Evolutionary conservation across 1,140 invertebrate species (phyloP).

Genomic region (Lucilia cuprina): DNA sequence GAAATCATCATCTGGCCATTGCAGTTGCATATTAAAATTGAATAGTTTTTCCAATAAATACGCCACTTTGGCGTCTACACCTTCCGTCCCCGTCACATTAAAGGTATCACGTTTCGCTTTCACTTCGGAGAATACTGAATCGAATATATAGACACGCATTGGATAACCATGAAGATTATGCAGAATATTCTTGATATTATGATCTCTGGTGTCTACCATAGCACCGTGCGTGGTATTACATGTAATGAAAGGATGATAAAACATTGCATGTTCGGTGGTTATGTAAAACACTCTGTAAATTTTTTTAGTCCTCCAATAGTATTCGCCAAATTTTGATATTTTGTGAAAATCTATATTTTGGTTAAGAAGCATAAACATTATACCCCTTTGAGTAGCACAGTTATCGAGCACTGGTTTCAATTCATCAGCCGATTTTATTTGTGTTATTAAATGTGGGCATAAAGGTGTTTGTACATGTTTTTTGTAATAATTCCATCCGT

Average conservation of each 20-base stretch:
- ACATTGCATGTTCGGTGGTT: neutral
- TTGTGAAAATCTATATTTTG: neutral
- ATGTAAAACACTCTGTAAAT: constrained; percentile 34
- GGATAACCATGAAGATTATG: constrained; percentile 53
- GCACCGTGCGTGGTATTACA: neutral
- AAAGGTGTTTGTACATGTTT: neutral
- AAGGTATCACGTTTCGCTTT: constrained; percentile 41
- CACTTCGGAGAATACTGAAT: constrained; percentile 49
- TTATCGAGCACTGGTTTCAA: neutral
- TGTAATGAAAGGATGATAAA: constrained; percentile 37
- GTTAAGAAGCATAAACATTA: constrained; percentile 12
- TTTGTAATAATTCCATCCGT: neutral
- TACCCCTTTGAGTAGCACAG: neutral
- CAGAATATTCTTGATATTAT: constrained; percentile 40
- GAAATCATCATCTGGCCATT: constrained; percentile 54
- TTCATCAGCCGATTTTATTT: neutral
- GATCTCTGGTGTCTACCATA: neutral
- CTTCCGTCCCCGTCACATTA: constrained; percentile 41
- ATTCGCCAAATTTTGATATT: neutral
- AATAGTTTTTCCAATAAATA: constrained; percentile 44
- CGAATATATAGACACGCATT: constrained; percentile 53
- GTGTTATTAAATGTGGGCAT: neutral
- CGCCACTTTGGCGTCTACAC: constrained; percentile 52
- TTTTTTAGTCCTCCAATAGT: constrained; percentile 5
- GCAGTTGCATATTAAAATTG: constrained; percentile 53